Evolutionary conservation across 2,888 invertebrate genomes (phyloP), one percentile per base, ranked within the genome.

Genomic region (Tachystola acroxantha): DNA sequence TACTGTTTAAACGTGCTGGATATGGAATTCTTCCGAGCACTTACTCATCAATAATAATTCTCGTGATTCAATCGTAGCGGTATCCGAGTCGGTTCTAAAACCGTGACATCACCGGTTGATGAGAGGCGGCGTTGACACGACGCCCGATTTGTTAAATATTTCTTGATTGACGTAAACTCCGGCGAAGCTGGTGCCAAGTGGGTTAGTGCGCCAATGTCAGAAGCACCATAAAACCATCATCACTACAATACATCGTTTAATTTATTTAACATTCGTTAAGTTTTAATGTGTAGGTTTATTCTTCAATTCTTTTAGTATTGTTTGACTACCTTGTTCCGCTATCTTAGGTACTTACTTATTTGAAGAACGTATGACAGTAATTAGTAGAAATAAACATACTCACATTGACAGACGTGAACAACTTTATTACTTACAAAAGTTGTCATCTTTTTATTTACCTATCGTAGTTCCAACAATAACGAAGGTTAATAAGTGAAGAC

Each of bases 151-250:
- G 59, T 57, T 43, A 60, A 66, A 64, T 64, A 62, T 67, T 64
- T 65, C 62, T 64, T 67, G 69, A 73, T 78, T 68, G 77, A 76
- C 71, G 75, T 70, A 71, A 70, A 75, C 63, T 57, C 57, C 53
- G 58, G 50, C 58, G 51, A 47, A 51, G 52, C 48, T 53, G 59
- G 58, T 73, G 79, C 80, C 79, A 81, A 82, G 65, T 82, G 62
- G 78, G 80, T 81, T 74, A 80, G 64, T 75, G 60, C 74, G 75
- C 71, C 81, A 82, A 82, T 84, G 82, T 77, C 80, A 75, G 60
- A 62, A 57, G 64, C 61, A 70, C 71, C 73, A 68, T 80, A 76
- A 74, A 72, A 54, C 57, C 53, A 57, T 53, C 54, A 33, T 48
- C 44, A 46, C 48, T 52, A 44, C 54, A 52, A 48, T 50, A 45